Conservation (phyloP, 2,797 vertebrate species). For the Sebastes variabilis region DNA sequence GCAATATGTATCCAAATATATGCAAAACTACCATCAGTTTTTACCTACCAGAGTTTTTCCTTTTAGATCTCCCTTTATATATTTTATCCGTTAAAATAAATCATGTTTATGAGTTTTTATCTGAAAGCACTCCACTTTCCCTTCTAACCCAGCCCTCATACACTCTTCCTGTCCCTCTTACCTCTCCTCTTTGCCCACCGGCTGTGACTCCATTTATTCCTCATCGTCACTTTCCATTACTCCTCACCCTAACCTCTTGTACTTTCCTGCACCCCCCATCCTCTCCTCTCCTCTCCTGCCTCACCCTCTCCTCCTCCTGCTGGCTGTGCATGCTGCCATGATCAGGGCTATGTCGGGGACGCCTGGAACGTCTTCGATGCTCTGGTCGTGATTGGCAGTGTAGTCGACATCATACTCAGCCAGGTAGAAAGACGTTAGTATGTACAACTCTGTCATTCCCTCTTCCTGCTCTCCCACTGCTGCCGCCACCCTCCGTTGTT, state of each 20-base stretch:
- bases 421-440: conserved; percentile 88
- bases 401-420: conserved; percentile 99
- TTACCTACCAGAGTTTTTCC: not conserved
- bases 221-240: conserved; percentile 4
- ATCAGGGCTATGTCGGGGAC: conserved; percentile 98
- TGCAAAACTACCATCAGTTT: not conserved
- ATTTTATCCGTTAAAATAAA: not conserved
- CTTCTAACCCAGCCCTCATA: conserved; percentile 21
- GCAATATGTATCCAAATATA: not conserved
- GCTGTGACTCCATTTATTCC: conserved; percentile 14
- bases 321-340: conserved; percentile 85
- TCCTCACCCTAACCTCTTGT: conserved; percentile 27
- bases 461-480: conserved; percentile 35
- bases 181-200: not conserved
- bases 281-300: conserved; percentile 3
- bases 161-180: conserved; percentile 15
- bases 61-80: not conserved
- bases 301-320: conserved; percentile 13
- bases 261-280: conserved; percentile 4
- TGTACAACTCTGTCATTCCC: conserved; percentile 71
- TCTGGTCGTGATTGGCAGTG: conserved; percentile 99
- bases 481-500: conserved; percentile 15
- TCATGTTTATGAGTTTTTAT: not conserved
- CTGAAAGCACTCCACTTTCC: not conserved
- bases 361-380: conserved; percentile 99